Conservation (phyloP, 1,140 invertebrate genomes). For the Penaeus japonicus region DNA sequence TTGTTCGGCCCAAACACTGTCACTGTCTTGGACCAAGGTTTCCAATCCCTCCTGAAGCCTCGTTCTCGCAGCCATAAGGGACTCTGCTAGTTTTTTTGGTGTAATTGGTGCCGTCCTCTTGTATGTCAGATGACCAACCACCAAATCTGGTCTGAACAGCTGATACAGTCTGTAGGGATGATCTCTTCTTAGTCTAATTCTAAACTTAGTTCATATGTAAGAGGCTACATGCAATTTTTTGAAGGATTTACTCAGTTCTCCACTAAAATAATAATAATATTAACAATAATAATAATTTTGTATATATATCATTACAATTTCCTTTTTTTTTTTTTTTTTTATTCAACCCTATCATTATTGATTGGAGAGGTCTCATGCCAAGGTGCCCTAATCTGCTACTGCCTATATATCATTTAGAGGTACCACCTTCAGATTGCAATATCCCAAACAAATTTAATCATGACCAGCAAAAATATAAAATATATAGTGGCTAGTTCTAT, state of each 20-base stretch:
- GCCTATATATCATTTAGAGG: too few species aligned
- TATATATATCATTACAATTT: too few species aligned
- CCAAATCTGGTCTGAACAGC: constrained; percentile 26
- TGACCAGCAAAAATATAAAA: not conserved
- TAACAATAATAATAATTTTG: too few species aligned
- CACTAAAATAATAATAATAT: too few species aligned
- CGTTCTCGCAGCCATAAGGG: not conserved
- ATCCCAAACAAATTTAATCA: too few species aligned
- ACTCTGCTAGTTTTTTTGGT: not conserved
- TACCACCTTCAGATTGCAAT: too few species aligned
- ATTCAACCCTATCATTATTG: too few species aligned
- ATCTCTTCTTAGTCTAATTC: not conserved
- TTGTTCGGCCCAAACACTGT: not conserved
- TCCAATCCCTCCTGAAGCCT: not conserved
- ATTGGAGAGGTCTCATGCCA: too few species aligned
- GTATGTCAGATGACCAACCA: not conserved
- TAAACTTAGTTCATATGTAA: not conserved
- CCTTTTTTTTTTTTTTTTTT: too few species aligned
- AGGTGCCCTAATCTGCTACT: too few species aligned
- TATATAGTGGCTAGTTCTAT: not conserved
- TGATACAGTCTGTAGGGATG: constrained; percentile 13
- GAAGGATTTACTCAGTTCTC: too few species aligned
- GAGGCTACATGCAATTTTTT: not conserved
- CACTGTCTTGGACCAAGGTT: too few species aligned
- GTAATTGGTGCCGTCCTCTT: not conserved